A percentile compares a stretch with the other conserved stretches of the same genome.
These are phyloP conservation scores for Chloroclystis v-ata DNA, from an alignment of 2,888 invertebrate genomes.

Conservation along the genomic window DNA sequence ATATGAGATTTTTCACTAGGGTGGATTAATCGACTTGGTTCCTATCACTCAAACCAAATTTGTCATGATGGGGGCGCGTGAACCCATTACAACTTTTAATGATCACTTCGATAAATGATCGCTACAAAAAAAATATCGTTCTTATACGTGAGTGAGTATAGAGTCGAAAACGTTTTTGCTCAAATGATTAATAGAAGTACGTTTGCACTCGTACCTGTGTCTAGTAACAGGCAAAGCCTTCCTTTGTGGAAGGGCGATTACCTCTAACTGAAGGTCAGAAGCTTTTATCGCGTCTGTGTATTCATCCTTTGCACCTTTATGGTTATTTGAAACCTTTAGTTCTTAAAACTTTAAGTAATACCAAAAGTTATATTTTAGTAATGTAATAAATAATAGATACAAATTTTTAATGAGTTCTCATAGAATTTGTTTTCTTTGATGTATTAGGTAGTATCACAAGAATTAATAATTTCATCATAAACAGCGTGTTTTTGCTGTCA, in stretches of 20 bases:
- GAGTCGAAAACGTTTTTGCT: conserved; percentile 22
- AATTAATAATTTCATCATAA: background rate
- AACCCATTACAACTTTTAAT: background rate
- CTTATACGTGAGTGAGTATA: conserved; percentile 12
- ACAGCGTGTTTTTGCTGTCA: background rate
- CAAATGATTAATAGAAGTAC: conserved; percentile 30
- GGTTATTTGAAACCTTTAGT: conserved; percentile 20
- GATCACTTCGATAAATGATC: conserved; percentile 9
- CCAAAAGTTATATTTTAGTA: too few species aligned
- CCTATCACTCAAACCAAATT: conserved; percentile 1
- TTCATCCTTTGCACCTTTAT: conserved; percentile 36
- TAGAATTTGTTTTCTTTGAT: too few species aligned
- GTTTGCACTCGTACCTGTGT: conserved; percentile 24
- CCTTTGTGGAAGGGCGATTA: conserved; percentile 52
- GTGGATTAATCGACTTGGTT: too few species aligned
- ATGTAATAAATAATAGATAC: too few species aligned
- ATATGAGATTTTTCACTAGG: too few species aligned
- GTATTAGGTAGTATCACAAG: too few species aligned
- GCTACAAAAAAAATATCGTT: conserved; percentile 15
- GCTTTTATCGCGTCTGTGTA: conserved; percentile 33
- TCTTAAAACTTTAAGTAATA: too few species aligned
- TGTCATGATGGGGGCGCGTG: conserved; percentile 8
- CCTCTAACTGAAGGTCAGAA: conserved; percentile 45
- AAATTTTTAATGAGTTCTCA: too few species aligned
- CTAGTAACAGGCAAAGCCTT: conserved; percentile 34